Evolutionary conservation across 2,888 invertebrate species (phyloP), one percentile per base, ranked within the genome.

Genomic region (Chymomyza procnemis): DNA sequence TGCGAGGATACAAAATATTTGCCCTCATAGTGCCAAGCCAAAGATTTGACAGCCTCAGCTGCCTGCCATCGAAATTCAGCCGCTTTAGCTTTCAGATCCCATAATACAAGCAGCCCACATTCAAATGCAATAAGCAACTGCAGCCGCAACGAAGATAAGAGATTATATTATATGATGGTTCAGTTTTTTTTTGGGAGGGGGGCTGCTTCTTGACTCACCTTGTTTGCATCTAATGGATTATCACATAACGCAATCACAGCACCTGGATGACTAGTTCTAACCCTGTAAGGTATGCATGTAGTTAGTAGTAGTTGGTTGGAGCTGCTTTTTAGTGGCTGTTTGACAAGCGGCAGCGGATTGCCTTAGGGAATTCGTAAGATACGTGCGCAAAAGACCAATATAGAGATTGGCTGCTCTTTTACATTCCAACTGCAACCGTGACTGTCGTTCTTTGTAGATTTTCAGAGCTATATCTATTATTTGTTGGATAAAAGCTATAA

Each of bases 1-100:
- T 99, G 99, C 87, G 97, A 97, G 81, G 96, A 95, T 95, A 99
- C 96, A 90, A 99, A 97, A 92, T 97, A 96, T 92, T 97, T 98
- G 78, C 99, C 99, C 92, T 99, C 99, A 92, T 96, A 95, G 91
- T 99, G 98, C 99, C 99, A 99, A 74, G 97, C 94, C 86, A 97
- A 94, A 64, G 97, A 97, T 88, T 95, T 94, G 80, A 98, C 92
- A 63, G 94, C 94, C 90, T 96, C 96, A 26, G 93, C 92, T 64
- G 95, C 93, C 87, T 94, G 93, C 92, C 95, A 96, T 89, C 97
- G 93, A 92, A 95, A 94, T 89, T 99, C 99, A 50, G 96, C 97
- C 80, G 92, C 92, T 91, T 96, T 96, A 85, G 93, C 94, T 87
- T 95, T 95, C 89, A 99, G 93, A 93, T 99, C 99, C 99, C 99